These are phyloP conservation scores for Butastur rufipennis DNA, from an alignment of 2,113 vertebrate genomes.

Conservation along the genomic window DNA sequence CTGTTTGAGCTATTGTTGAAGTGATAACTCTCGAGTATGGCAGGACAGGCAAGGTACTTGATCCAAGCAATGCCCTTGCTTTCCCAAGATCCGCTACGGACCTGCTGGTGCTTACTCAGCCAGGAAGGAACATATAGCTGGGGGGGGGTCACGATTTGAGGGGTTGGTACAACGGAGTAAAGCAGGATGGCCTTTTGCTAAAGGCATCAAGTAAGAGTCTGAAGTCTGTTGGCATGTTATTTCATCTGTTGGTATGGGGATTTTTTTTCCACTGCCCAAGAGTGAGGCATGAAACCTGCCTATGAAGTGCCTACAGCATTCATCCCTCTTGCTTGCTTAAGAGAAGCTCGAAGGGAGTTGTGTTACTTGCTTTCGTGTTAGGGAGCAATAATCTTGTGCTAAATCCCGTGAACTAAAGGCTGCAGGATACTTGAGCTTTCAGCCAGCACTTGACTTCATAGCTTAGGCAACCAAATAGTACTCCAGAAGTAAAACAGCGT, in stretches of 20 bases:
- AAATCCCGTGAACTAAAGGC: not conserved
- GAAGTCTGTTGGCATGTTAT: not conserved
- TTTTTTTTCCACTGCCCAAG: not conserved
- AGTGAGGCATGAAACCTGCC: not conserved
- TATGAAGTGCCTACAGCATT: not conserved
- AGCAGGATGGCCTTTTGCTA: not conserved
- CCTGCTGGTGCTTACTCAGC: not conserved
- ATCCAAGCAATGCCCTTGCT: not conserved
- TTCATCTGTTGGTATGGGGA: not conserved
- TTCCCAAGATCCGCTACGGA: not conserved
- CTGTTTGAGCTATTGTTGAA: not conserved
- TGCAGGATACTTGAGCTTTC: not conserved
- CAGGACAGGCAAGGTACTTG: not conserved
- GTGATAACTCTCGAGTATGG: fast-evolving
- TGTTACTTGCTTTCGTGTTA: not conserved
- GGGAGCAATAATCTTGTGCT: not conserved
- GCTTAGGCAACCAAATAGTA: not conserved
- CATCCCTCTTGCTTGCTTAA: not conserved
- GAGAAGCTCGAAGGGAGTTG: not conserved
- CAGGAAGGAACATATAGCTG: not conserved
- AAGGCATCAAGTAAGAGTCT: not conserved
- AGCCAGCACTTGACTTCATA: not conserved
- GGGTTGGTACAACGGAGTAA: not conserved
- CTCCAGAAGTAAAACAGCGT: not conserved
- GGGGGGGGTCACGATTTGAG: not conserved